Evolutionary conservation across 2,888 invertebrate genomes (phyloP).

Genomic region (Harmothoe impar): DNA sequence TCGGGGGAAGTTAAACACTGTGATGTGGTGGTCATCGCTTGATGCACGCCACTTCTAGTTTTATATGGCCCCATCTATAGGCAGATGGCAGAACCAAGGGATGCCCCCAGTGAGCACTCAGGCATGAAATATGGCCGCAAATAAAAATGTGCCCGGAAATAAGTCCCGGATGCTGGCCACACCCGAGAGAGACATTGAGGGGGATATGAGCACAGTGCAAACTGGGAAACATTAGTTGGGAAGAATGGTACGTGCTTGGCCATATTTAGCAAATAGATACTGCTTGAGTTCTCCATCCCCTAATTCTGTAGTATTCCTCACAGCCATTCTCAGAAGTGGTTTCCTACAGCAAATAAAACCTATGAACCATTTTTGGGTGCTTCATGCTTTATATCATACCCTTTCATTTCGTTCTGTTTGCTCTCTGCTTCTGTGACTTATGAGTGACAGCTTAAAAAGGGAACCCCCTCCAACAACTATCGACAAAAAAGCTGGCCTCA

Average conservation of each 20-base stretch:
- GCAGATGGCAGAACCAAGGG: background rate
- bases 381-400: no score
- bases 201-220: background rate
- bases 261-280: background rate
- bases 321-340: no score
- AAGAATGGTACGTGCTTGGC: background rate
- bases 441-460: background rate
- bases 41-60: background rate
- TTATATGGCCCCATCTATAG: background rate
- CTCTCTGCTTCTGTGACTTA: no score
- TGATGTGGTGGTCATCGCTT: background rate
- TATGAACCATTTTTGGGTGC: no score
- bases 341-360: no score
- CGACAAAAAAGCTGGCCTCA: background rate
- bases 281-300: background rate
- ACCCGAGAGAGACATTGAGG: background rate
- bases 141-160: background rate
- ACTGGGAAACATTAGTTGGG: no score
- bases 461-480: background rate
- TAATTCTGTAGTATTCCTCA: no score
- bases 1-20: no score
- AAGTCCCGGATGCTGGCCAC: background rate
- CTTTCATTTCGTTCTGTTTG: no score
- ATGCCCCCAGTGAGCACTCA: background rate
- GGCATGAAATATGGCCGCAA: slow-evolving; percentile 1